phyloP scores from a whole-genome alignment of 2,797 vertebrate species.

The Amphiprion clarkii region DNA sequence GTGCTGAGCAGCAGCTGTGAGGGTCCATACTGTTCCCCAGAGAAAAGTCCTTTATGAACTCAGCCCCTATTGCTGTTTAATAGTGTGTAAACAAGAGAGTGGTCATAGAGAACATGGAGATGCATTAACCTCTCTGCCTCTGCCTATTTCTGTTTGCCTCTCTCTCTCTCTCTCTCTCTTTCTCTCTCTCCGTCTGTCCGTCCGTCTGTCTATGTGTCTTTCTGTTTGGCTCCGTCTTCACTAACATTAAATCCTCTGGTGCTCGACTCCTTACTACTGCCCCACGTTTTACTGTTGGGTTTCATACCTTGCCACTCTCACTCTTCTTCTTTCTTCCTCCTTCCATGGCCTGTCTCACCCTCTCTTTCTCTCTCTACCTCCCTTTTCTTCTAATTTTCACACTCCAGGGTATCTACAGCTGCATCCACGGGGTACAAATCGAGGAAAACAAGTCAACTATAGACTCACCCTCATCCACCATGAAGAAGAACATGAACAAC shows the following conservation, averaged over 20 bases:
- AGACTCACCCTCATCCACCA: slow-evolving; percentile 96
- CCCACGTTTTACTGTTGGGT: slow-evolving; percentile 39
- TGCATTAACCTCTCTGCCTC: slow-evolving; percentile 71
- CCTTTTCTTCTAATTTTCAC: slow-evolving; percentile 54
- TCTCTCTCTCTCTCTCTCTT: background rate
- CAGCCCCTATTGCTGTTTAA: slow-evolving; percentile 73
- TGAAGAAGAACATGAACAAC: slow-evolving; percentile 99
- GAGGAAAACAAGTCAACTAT: slow-evolving; percentile 96
- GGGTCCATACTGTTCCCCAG: slow-evolving; percentile 44
- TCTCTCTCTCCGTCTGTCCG: slow-evolving; percentile 37
- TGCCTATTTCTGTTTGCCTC: slow-evolving; percentile 52
- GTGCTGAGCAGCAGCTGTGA: slow-evolving; percentile 40
- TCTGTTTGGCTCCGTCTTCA: slow-evolving; percentile 33
- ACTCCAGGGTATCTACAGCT: slow-evolving; percentile 98
- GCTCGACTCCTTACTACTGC: slow-evolving; percentile 40
- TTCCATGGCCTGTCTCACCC: slow-evolving; percentile 58
- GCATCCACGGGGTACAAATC: slow-evolving; percentile 98
- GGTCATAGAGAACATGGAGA: slow-evolving; percentile 58
- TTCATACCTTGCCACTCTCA: slow-evolving; percentile 41
- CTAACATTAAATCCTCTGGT: slow-evolving; percentile 40
- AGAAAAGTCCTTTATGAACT: slow-evolving; percentile 71
- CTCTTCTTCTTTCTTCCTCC: slow-evolving; percentile 50
- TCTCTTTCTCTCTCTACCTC: slow-evolving; percentile 63
- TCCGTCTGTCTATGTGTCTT: slow-evolving; percentile 32
- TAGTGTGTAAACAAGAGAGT: slow-evolving; percentile 75